These are phyloP conservation scores for Mormoops blainvillei DNA, from an alignment of 2,113 vertebrate species.

Conservation along the genomic window DNA sequence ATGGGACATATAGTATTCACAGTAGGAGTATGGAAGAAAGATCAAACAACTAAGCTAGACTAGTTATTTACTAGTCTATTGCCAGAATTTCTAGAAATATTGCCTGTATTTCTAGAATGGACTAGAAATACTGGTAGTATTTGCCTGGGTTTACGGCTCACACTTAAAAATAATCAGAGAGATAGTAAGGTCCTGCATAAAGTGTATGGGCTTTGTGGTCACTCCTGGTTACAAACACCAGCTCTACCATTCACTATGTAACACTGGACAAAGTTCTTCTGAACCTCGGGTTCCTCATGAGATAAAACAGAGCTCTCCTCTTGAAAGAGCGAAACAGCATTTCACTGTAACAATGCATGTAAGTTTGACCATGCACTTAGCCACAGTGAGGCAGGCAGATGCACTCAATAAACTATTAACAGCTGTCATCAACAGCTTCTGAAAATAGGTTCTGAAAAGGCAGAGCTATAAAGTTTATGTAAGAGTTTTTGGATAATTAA, in stretches of 20 bases:
- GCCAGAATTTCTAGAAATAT: too few species aligned
- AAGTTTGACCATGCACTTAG: neutral
- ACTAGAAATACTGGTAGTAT: neutral
- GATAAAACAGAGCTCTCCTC: neutral
- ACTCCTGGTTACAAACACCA: neutral
- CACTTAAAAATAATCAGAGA: neutral
- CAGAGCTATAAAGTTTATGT: neutral
- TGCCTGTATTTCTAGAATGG: too few species aligned
- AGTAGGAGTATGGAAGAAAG: neutral
- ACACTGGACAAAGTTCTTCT: neutral
- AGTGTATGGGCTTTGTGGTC: neutral
- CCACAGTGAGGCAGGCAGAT: neutral
- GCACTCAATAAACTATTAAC: neutral
- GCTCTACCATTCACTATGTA: neutral
- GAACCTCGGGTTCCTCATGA: neutral
- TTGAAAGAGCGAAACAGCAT: neutral
- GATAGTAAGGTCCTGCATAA: neutral
- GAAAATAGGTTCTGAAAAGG: conserved; percentile 24
- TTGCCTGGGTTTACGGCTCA: neutral
- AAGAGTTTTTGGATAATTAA: neutral
- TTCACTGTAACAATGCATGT: neutral
- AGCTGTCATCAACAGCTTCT: neutral
- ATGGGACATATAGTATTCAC: neutral
- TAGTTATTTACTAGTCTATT: too few species aligned
- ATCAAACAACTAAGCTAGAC: too few species aligned